Base-by-base conservation (phyloP, 2,888 invertebrate species). In the Drosophila putrida region DNA sequence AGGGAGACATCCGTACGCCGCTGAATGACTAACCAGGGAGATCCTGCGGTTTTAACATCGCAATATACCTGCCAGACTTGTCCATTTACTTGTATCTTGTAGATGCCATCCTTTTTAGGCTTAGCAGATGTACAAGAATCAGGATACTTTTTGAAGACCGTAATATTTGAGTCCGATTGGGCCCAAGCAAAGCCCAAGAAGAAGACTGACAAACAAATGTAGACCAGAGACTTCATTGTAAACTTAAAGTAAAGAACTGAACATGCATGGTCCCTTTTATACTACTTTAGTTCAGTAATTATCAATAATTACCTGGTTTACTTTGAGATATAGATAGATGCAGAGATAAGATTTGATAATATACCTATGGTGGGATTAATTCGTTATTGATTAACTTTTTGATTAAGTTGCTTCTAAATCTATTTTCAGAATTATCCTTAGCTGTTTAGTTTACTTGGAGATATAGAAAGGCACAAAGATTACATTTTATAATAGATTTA, bases 61-160 rank as follows among this genome's bases (percentile, higher is more conserved):
- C 72, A 72, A 8, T 57, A 73, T 0, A 66, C 72, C n/a, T 66
- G 58, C 25, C 66, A 43, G 4, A 67, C 43, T 1, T 39, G 33
- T 2, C 60, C 66, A 35, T 55, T 57, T 3, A 59, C 36, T 15
- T 62, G 27, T 6, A 75, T 75, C 4, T 72, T 67, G 20, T 67
- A 47, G 27, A 72, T 47, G 35, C 75, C 73, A 63, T 72, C 77
- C 10, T 66, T 66, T 9, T 55, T 75, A 13, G 73, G 50, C 13
- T 75, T 59, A 0, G 49, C 72, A 9, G 57, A 27, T 6, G 44
- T 27, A 4, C 74, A 75, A 10, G 74, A 77, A 8, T 54, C 61
- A 2, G 66, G 58, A 59, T 61, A 62, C 8, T 66, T 66, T 3
- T 13, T 25, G 4, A 36, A 31, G 1, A 33, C 33, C 9, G 8